Base-by-base conservation (phyloP, 2,113 vertebrate species). In the Platanista minor region DNA sequence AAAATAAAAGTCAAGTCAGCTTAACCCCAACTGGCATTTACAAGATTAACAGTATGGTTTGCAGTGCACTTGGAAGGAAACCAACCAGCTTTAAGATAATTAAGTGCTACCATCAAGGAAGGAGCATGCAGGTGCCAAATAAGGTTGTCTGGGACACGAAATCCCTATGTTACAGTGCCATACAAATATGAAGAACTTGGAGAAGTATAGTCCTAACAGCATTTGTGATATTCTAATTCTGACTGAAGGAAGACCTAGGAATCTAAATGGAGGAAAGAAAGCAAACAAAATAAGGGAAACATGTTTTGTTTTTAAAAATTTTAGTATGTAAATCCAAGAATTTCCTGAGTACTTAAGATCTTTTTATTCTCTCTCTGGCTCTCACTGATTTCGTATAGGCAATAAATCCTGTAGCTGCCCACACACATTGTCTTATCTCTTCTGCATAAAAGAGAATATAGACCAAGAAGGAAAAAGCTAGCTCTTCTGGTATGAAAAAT, bases 21-120 rank as follows among this genome's bases (percentile, higher is more conserved):
- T 87, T 95, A 89, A 77, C 66, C 88, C 91, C 96, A 95, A 72
- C 75, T 94, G 92, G 77, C 71, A 96, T 82, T 97, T 87, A 75
- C 61, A 96, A 95, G 96, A 96, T 97, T 95, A 95, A 95, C 88
- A 72, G 41, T 95, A 90, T 17, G 39, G 95, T 81, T 81, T 87
- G 39, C 80, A 57, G 71, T 17, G 17, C 29, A 81, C 39, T 61
- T 95, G 77, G 85, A 95, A 92, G 61, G 66, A 94, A 96, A 94
- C 39, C 94, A 90, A 95, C 33, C 7, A 46, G 21, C 84, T 94
- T 95, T 87, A 80, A 92, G 75, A 90, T 80, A 96, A 97, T 91
- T 91, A 97, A 95, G 89, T 90, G 84, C 86, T 88, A 72, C 57
- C 88, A 94, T 90, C 78, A 95, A 87, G 46, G 9, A 92, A 95